Evolutionary conservation across 2,888 invertebrate genomes (phyloP).

Genomic region (Glaucopsyche alexis): DNA sequence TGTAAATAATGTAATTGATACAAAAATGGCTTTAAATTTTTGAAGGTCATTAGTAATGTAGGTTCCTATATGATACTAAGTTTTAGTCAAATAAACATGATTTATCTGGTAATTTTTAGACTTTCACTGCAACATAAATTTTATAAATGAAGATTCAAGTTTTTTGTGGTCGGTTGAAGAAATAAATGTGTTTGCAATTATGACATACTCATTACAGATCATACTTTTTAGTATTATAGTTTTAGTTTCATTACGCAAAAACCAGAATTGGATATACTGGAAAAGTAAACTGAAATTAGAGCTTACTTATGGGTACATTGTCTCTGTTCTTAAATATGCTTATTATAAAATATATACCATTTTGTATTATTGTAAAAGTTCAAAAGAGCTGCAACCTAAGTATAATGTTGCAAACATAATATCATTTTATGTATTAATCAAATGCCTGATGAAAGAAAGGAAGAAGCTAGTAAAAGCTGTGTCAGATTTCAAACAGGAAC

Average conservation of each 20-base stretch:
- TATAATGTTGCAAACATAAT: neutral
- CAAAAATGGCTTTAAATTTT: neutral
- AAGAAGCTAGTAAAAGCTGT: constrained; percentile 57
- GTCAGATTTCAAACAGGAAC: constrained; percentile 56
- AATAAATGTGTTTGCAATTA: neutral
- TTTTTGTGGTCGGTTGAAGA: neutral
- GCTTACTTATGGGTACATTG: neutral
- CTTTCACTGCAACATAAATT: constrained; percentile 4
- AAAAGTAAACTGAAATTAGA: neutral
- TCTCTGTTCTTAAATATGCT: neutral
- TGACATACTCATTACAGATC: neutral
- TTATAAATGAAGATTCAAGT: neutral
- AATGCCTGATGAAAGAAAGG: constrained; percentile 55
- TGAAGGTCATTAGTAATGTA: neutral
- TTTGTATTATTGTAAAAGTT: neutral
- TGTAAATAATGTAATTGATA: neutral
- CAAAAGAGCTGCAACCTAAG: neutral
- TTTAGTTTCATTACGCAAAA: neutral
- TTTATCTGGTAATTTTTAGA: constrained; percentile 6
- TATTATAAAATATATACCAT: neutral
- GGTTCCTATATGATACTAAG: neutral
- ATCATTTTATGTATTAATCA: constrained; percentile 45
- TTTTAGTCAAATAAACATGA: neutral
- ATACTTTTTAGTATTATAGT: neutral
- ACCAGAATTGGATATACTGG: neutral